phyloP scores from a whole-genome alignment of 2,797 vertebrate species.

The Channa striata region DNA sequence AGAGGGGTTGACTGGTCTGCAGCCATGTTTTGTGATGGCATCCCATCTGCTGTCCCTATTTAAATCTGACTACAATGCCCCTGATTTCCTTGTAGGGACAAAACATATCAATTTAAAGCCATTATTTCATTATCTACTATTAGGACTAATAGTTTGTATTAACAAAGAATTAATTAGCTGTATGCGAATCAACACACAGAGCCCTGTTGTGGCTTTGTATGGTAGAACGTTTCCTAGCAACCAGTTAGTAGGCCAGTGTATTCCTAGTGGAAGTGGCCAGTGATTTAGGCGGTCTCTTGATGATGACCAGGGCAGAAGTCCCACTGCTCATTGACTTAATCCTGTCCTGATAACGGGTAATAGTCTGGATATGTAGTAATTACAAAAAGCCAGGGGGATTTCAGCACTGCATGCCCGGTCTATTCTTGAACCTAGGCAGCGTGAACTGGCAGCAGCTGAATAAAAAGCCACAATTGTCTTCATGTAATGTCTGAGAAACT shows the following conservation, averaged over 20 bases:
- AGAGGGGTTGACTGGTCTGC: neutral
- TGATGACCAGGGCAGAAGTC: slow-evolving; percentile 71
- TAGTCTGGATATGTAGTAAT: slow-evolving; percentile 80
- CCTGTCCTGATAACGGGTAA: slow-evolving; percentile 76
- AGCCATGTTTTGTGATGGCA: slow-evolving; percentile 1
- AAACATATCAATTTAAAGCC: slow-evolving; percentile 40
- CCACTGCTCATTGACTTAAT: slow-evolving; percentile 79
- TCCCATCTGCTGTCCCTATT: slow-evolving; percentile 18
- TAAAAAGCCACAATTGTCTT: slow-evolving; percentile 32
- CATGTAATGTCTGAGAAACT: slow-evolving; percentile 20
- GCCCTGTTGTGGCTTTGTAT: slow-evolving; percentile 37
- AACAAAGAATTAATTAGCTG: slow-evolving; percentile 47
- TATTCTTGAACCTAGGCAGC: slow-evolving; percentile 71
- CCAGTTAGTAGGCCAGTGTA: slow-evolving; percentile 34
- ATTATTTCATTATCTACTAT: slow-evolving; percentile 43
- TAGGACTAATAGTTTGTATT: slow-evolving; percentile 27
- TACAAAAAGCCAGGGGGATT: slow-evolving; percentile 73
- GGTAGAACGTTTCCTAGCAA: slow-evolving; percentile 42
- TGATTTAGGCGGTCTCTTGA: slow-evolving; percentile 60
- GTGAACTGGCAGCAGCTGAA: slow-evolving; percentile 49
- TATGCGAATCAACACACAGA: slow-evolving; percentile 34
- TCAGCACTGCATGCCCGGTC: slow-evolving; percentile 52
- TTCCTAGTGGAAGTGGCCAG: slow-evolving; percentile 53
- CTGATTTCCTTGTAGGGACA: slow-evolving; percentile 18
- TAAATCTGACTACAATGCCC: neutral